These are phyloP conservation scores for Falcunculus frontatus DNA, from an alignment of 2,113 vertebrate species.

Conservation along the genomic window DNA sequence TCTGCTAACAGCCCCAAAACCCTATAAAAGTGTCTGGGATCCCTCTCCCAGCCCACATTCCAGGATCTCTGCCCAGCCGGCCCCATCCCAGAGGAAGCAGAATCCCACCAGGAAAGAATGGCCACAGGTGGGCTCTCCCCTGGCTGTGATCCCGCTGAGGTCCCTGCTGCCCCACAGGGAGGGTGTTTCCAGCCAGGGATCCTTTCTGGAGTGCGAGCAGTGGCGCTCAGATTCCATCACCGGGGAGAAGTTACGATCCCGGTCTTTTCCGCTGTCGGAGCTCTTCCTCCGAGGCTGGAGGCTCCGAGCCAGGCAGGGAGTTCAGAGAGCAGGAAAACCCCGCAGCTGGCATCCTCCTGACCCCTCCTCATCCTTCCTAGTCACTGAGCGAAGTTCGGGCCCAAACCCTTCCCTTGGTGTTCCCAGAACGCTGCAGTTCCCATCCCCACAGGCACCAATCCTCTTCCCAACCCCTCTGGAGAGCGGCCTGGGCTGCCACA, in stretches of 20 bases:
- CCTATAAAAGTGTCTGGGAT: accelerated
- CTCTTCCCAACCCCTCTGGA: background rate
- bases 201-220: background rate
- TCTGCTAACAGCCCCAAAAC: background rate
- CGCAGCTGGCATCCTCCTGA: background rate
- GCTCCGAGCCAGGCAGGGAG: background rate
- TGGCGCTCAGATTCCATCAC: background rate
- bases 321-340: background rate
- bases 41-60: accelerated
- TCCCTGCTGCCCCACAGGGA: background rate
- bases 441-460: too few relatives aligned
- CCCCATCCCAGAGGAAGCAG: background rate
- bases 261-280: accelerated
- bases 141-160: background rate
- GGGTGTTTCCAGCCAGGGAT: background rate
- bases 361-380: background rate
- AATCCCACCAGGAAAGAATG: background rate
- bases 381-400: background rate
- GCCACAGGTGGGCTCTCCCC: background rate
- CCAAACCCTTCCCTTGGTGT: background rate
- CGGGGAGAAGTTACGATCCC: background rate
- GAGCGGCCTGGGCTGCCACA: background rate
- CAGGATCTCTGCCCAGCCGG: background rate
- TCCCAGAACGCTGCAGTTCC: background rate
- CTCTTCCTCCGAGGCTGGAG: background rate